Evolutionary conservation across 2,888 invertebrate species (phyloP), one percentile per base, ranked within the genome.

Genomic region (Ochropacha duplaris): DNA sequence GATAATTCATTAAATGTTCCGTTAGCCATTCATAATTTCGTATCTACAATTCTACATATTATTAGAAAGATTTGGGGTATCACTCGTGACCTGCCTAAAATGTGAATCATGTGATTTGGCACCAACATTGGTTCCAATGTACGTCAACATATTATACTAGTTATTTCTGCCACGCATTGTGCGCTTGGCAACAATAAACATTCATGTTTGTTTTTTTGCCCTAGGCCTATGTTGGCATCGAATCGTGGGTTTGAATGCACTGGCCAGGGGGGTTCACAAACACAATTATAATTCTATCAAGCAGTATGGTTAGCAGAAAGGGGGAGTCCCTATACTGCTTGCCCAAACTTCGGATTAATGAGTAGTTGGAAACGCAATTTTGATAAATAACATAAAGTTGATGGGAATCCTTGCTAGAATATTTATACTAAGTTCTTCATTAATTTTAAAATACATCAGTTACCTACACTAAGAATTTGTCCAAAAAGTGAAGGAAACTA

Each of bases 91-190:
- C 83, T 77, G 87, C 77, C 82, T 81, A 76, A 84, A 85, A 88
- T 87, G 82, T 85, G 84, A 84, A 86, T 90, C 90, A 90, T 88
- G 89, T 90, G 90, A 90, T 85, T 86, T 83, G 88, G 88, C 88
- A 86, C 84, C 78, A 86, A 83, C 76, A 71, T 83, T 86, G 81
- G 86, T 66, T 74, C 84, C 83, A 44, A 44, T 68, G 70, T 78
- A 77, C 83, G 84, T 85, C 86, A 83, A 79, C 72, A 75, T 74
- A 79, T 31, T 24, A 19, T 72, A 79, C 81, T 74, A 76, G 84
- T 82, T 89, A 89, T 89, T 89, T 89, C 79, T 81, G 86, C 76
- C 76, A 77, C 71, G 71, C 67, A 72, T 76, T 76, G 80, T 78
- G 76, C 70, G 81, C 82, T 83, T 84, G 84, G 84, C 87, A 86